phyloP scores from a whole-genome alignment of 2,888 invertebrate species.

The Amitus sp. region DNA sequence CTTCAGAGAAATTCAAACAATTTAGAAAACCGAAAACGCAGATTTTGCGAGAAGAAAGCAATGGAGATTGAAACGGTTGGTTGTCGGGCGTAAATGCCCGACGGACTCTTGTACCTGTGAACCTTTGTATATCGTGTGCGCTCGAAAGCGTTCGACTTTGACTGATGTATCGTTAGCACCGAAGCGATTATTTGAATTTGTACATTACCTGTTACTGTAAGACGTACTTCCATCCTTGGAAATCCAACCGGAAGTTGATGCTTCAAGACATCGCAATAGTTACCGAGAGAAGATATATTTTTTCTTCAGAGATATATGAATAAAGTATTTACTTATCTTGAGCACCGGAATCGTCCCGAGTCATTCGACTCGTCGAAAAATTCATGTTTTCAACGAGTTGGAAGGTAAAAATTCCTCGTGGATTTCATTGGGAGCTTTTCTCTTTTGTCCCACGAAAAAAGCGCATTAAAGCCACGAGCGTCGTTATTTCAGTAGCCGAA shows the following conservation, averaged over 20 bases:
- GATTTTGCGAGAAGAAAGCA: too few relatives aligned
- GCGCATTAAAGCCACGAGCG: neutral
- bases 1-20: too few relatives aligned
- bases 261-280: too few relatives aligned
- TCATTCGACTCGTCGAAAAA: neutral
- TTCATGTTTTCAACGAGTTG: neutral
- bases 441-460: neutral
- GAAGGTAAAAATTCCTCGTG: too few relatives aligned
- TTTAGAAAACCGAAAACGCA: too few relatives aligned
- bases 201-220: neutral
- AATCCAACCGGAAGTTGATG: neutral
- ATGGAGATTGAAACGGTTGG: too few relatives aligned
- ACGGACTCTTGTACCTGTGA: neutral
- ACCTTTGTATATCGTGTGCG: neutral
- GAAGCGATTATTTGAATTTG: neutral
- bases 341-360: too few relatives aligned
- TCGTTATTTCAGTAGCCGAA: neutral
- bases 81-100: too few relatives aligned
- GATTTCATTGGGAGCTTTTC: too few relatives aligned
- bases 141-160: neutral
- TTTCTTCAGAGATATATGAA: conserved; percentile 22
- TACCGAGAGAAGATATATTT: conserved; percentile 9
- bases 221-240: neutral
- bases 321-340: conserved; percentile 28
- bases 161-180: neutral